Evolutionary conservation across 2,113 vertebrate genomes (phyloP).

Genomic region (Falcunculus frontatus): DNA sequence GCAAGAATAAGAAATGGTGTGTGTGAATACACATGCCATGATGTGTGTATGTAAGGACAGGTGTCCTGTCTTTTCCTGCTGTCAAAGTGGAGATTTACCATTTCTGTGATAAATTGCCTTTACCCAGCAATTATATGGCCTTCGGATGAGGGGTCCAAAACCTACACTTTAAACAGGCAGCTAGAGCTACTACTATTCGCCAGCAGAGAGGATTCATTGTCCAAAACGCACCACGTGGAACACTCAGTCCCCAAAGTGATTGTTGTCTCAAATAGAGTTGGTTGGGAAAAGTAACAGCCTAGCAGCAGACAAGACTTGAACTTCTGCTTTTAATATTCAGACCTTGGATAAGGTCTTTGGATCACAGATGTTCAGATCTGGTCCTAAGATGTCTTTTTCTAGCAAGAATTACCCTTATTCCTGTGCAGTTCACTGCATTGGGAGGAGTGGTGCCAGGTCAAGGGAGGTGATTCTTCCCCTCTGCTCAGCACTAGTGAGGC

Average conservation of each 20-base stretch:
- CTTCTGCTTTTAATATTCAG: background rate
- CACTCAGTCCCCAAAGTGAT: background rate
- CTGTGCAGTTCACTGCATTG: background rate
- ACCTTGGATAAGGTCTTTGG: background rate
- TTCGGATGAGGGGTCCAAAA: background rate
- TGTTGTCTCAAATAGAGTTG: background rate
- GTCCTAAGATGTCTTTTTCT: background rate
- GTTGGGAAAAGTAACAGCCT: background rate
- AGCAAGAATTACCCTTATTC: background rate
- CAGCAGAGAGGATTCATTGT: background rate
- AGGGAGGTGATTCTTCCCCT: background rate
- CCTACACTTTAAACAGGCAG: background rate
- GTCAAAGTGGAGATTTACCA: background rate
- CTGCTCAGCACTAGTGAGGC: background rate
- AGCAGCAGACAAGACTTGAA: background rate
- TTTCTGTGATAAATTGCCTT: background rate
- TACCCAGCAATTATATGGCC: background rate
- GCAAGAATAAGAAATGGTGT: background rate
- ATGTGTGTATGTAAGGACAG: background rate
- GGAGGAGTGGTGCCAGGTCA: background rate
- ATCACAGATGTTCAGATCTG: background rate
- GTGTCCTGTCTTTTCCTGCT: background rate
- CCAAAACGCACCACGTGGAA: background rate
- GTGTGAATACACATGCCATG: accelerated
- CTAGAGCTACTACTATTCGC: background rate